These are phyloP conservation scores for Denticeps clupeoides DNA, from an alignment of 2,797 vertebrate species.

Conservation along the genomic window DNA sequence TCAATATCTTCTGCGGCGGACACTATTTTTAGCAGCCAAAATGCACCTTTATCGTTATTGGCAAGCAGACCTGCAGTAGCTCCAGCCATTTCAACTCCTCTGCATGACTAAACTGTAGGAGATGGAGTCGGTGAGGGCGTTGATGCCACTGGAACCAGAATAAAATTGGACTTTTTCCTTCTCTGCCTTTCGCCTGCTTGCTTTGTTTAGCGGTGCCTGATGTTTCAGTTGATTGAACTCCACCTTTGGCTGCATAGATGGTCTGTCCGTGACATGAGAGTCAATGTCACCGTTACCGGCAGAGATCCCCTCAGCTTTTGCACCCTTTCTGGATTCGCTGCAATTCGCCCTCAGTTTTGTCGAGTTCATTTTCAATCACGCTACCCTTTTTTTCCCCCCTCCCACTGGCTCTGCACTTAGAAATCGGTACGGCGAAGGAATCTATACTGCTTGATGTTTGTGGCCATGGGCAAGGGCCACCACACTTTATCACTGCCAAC, in stretches of 20 bases:
- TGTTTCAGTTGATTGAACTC: slow-evolving; percentile 18
- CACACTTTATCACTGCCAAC: slow-evolving; percentile 9
- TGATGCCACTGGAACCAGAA: background rate
- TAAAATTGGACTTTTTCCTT: background rate
- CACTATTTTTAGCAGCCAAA: too few species aligned
- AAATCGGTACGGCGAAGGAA: slow-evolving; percentile 7
- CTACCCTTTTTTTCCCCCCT: background rate
- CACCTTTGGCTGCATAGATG: background rate
- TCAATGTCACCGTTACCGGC: slow-evolving; percentile 10
- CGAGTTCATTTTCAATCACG: slow-evolving; percentile 15
- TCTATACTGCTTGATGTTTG: background rate
- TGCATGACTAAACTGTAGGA: too few species aligned
- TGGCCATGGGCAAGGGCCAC: background rate
- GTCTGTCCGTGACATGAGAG: slow-evolving; percentile 10
- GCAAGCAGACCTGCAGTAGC: too few species aligned
- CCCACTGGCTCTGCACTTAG: background rate
- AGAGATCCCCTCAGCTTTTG: background rate
- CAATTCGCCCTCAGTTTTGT: slow-evolving; percentile 7
- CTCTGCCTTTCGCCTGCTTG: background rate
- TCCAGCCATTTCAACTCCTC: too few species aligned
- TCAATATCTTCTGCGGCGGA: too few species aligned
- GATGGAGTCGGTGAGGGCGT: too few species aligned
- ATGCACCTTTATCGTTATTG: too few species aligned
- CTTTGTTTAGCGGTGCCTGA: slow-evolving; percentile 3
- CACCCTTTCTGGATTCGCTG: background rate